Conservation (phyloP, 2,888 invertebrate genomes). For the Andrena bicolor region DNA sequence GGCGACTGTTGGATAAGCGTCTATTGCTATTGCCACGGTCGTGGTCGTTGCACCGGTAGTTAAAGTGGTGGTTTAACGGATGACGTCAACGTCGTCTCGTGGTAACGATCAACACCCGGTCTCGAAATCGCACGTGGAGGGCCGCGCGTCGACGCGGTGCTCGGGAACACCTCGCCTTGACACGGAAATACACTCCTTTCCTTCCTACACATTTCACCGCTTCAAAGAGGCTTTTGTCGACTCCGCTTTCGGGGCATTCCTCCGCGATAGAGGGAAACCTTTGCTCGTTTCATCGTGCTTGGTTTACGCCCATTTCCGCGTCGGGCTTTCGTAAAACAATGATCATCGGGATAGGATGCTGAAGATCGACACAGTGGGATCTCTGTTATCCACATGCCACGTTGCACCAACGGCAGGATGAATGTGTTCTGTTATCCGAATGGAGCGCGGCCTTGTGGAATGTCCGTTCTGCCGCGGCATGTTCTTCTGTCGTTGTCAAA, state of each 20-base stretch:
- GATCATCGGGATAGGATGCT: neutral
- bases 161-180: conserved; percentile 24
- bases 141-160: neutral
- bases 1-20: conserved; percentile 40
- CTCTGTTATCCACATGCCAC: no score
- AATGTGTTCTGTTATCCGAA: no score
- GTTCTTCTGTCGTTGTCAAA: no score
- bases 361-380: neutral
- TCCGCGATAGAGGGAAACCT: neutral
- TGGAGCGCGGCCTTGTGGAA: no score
- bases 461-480: no score
- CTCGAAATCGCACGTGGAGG: conserved; percentile 26
- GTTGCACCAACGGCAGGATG: no score
- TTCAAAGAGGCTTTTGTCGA: neutral
- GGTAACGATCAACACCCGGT: conserved; percentile 49
- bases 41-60: conserved; percentile 47
- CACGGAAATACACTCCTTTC: conserved; percentile 21
- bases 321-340: neutral
- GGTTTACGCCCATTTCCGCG: neutral
- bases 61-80: conserved; percentile 56
- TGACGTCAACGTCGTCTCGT: conserved; percentile 64
- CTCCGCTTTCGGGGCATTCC: neutral
- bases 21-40: conserved; percentile 21
- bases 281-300: neutral
- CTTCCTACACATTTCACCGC: conserved; percentile 14